Conservation (phyloP, 2,888 invertebrate genomes). For the Exephanes ischioxanthus region DNA sequence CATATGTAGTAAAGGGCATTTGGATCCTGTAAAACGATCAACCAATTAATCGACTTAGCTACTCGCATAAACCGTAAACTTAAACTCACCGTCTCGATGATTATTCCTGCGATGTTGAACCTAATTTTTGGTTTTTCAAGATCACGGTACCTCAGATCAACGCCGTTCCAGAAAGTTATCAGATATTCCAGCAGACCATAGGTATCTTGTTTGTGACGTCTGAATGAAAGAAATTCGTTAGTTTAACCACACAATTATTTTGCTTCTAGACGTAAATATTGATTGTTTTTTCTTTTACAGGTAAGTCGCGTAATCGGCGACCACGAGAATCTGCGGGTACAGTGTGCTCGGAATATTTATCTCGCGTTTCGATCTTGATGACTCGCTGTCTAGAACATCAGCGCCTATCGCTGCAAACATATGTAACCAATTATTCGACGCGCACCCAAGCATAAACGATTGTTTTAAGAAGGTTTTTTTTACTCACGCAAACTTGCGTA, state of each 20-base stretch:
- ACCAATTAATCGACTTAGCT: neutral
- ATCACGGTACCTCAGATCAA: constrained; percentile 64
- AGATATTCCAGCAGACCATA: constrained; percentile 60
- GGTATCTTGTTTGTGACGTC: constrained; percentile 27
- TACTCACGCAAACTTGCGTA: neutral
- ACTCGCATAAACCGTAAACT: neutral
- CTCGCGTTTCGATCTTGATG: no score
- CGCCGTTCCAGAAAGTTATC: constrained; percentile 68
- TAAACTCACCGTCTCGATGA: constrained; percentile 56
- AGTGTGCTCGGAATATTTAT: no score
- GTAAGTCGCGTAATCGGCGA: neutral
- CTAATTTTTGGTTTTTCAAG: constrained; percentile 64
- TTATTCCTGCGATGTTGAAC: constrained; percentile 68
- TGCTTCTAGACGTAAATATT: neutral
- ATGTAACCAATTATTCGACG: no score
- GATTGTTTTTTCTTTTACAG: neutral
- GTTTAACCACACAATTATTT: neutral
- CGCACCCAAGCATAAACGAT: neutral
- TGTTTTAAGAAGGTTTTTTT: neutral
- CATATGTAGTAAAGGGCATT: neutral
- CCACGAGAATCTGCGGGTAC: no score
- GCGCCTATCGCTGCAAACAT: no score
- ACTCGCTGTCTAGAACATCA: no score
- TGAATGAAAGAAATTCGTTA: constrained; percentile 6
- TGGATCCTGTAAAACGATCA: neutral